Base-by-base conservation (phyloP, 2,797 vertebrate genomes). In the Cichlasoma orientale region DNA sequence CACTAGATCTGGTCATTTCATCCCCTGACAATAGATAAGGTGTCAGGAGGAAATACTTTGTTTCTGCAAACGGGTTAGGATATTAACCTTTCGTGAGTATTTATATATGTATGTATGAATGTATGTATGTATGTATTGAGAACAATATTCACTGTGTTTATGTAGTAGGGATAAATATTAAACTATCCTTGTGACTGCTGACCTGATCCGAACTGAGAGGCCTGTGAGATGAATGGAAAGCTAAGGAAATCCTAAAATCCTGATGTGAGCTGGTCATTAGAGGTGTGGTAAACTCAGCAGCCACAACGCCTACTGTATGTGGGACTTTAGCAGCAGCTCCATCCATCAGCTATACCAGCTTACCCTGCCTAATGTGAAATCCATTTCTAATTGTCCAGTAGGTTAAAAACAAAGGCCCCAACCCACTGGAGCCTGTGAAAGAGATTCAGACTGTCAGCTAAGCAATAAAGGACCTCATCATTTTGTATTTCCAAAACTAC, bases 241-340 rank as follows among this genome's bases (percentile, higher is more conserved):
- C 77, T 10, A 69, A 86, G 75, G 80, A 85, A 89, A 88, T 88
- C 74, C 70, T 81, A 4, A 59, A 81, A 77, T 68, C 36, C 25
- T 73, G 41, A 61, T 84, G 77, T 84, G 84, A 93, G 75, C 80
- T 76, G 75, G 82, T 93, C 90, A 82, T 94, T 93, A 93, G 86
- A 82, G 82, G 81, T 25, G 36, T 44, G 70, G 70, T 76, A 77
- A 86, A 77, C 82, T 79, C 59, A 29, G 84, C 89, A 84, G 84
- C 85, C 88, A 79, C 73, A 47, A 57, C 74, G 87, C 72, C 75
- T 47, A 50, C 82, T 83, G 90, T 87, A 90, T 91, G 88, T 90
- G 86, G 89, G 82, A 72, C 84, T 81, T 56, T 75, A 92, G 90
- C 86, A 91, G 86, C 86, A 56, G 69, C 66, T 69, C 54, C 54